Evolutionary conservation across 2,113 vertebrate genomes (phyloP), one percentile per base, ranked within the genome.

Genomic region (Pogona vitticeps): DNA sequence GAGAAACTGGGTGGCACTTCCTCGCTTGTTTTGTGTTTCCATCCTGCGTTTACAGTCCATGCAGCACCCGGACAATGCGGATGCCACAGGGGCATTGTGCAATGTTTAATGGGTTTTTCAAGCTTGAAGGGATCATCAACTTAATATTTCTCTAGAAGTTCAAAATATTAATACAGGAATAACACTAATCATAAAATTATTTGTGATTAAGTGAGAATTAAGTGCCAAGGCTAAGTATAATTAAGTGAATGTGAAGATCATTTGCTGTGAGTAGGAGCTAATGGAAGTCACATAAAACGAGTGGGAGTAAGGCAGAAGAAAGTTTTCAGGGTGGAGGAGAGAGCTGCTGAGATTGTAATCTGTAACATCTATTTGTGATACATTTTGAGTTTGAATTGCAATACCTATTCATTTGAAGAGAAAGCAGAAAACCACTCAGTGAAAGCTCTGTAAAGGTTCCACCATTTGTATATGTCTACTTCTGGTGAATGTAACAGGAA

Each of bases 211-310:
- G 77, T 80, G 38, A 63, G 90, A 92, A 91, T 90, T 90, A 90
- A 94, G 82, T 73, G 91, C 61, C 88, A 91, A 93, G 92, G 83
- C 38, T 86, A 90, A 93, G 42, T 70, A 70, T 86, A 91, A 92
- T 8, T 85, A n/a, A 92, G 65, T 90, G 89, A 91, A 88, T 86
- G 78, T 84, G 89, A 77, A 93, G 10, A 86, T 89, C 36, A 61
- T 82, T 90, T 90, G 40, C 17, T 78, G 15, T 42, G 86, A 91
- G 61, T 83, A 82, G 82, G 81, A 92, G 83, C 33, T 92, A 88
- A 84, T 90, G 82, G 70, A 46, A 90, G 59, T 88, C 58, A 18
- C 75, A 85, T 81, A 75, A 94, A 92, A 83, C 42, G 0, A n/a
- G 56, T 31, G 68, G 86, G 86, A 88, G 91, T 68, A 40, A 12